Evolutionary conservation across 64 coral and sea anemone genomes (phyloP), one percentile per base, ranked within the genome.

Genomic region (Porites lutea): DNA sequence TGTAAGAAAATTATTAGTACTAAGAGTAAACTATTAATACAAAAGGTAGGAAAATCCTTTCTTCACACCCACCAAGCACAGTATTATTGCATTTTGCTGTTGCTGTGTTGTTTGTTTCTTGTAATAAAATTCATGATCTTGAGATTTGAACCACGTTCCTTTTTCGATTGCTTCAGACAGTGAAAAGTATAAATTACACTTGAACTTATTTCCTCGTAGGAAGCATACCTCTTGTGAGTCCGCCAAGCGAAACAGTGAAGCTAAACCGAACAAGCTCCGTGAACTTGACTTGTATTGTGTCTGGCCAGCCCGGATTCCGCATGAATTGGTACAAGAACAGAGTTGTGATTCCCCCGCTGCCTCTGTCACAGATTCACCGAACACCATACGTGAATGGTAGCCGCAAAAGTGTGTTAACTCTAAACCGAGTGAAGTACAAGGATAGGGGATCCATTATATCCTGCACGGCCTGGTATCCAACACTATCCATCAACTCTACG

Each of bases 381-480:
- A n/a, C 65, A 13, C 59, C 52, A 44, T 97, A 81, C 27, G 57
- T 46, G 7, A 97, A 97, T 21, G 92, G 92, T 10, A 88, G 88
- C 0, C 74, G 88, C 2, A 48, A 71, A 43, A 97, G 95, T 68
- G 72, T 76, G 3, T 60, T 97, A 74, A 94, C 54, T 57, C 60
- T 97, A 10, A 70, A 60, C 67, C 52, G 66, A 59, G 87, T 97
- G 59, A 94, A 97, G 69, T 97, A 94, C 57, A 82, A 64, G 44
- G 95, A 97, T 83, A 90, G 92, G 72, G 92, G 95, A 65, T 94
- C 95, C 2, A 78, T 97, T 1, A 91, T 97, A 4, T 94, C 92
- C 13, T 97, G 95, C 88, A 86, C 93, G 48, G 88, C 92, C 49
- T 97, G 95, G 95, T 97, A 97, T n/a, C 92, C 88, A 8, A 79